Evolutionary conservation across 2,888 invertebrate genomes (phyloP), one percentile per base, ranked within the genome.

Genomic region (Brachylomia viminalis): DNA sequence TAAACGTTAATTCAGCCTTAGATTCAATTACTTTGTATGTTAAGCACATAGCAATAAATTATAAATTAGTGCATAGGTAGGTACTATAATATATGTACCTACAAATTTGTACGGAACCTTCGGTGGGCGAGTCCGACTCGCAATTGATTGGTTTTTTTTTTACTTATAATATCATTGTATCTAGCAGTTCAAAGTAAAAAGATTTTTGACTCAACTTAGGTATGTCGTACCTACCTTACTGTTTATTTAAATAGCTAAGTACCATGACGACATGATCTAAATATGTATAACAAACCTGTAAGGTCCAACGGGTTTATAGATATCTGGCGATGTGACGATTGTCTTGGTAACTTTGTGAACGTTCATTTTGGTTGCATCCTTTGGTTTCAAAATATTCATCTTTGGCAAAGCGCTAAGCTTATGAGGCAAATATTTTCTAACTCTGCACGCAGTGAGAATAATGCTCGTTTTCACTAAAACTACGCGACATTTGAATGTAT

Each of bases 281-380:
- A 52, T 61, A 52, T n/a, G n/a, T n/a, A n/a, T 45, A 52, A 62
- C 78, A 94, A 95, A 98, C 98, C 98, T 98, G 96, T 98, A 98
- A 4, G 98, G 98, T 47, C 98, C 98, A 76, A 98, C 97, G 8
- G 98, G 98, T 91, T 97, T 97, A 77, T 98, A 98, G 67, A 98
- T 97, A 86, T 97, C 96, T 13, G 97, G 93, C n/a, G 98, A 97
- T 83, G 97, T 97, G 67, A 98, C 97, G 80, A 98, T 96, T 91
- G 97, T 96, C 89, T 96, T 96, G 27, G 93, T 94, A 20, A 94
- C 94, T 91, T 91, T 94, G 45, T 91, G 88, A 30, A 85, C 87
- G 86, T 92, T 75, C 52, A 54, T 75, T 75, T 75, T 75, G 13
- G 59, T 90, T 8, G 85, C 80, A 80, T 82, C 47, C 10, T 10